phyloP scores from a whole-genome alignment of 2,888 invertebrate genomes.

The Thecophora atra region DNA sequence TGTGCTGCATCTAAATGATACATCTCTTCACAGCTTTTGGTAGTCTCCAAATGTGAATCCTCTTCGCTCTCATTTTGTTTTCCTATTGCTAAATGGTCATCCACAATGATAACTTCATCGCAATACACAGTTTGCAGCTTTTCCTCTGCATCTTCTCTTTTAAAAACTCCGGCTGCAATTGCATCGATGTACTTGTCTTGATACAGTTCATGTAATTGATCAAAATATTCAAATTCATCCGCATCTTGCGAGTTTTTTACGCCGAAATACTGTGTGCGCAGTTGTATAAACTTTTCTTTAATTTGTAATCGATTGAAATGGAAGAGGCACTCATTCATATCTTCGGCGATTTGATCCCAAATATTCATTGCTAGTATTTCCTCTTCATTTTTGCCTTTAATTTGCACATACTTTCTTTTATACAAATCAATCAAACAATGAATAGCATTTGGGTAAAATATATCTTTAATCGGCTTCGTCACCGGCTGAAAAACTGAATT shows the following conservation, averaged over 20 bases:
- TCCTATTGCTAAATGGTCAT: constrained; percentile 30
- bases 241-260: constrained; percentile 40
- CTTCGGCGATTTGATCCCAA: constrained; percentile 45
- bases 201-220: constrained; percentile 46
- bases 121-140: not conserved
- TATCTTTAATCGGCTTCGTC: constrained; percentile 37
- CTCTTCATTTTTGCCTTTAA: constrained; percentile 34
- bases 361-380: constrained; percentile 32
- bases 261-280: constrained; percentile 44
- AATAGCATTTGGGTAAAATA: constrained; percentile 49
- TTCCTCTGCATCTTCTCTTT: not conserved
- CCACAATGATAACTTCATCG: constrained; percentile 36
- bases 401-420: constrained; percentile 40
- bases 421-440: constrained; percentile 47
- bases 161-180: constrained; percentile 29
- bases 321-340: constrained; percentile 48
- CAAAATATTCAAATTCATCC: constrained; percentile 46
- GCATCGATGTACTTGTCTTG: constrained; percentile 38
- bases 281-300: constrained; percentile 40
- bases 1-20: constrained; percentile 4
- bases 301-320: constrained; percentile 44
- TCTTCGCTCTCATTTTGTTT: not conserved
- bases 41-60: not conserved
- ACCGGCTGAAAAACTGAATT: not conserved
- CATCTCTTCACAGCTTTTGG: not conserved